Conservation (phyloP, 2,113 vertebrate species). For the Agelaius tricolor region DNA sequence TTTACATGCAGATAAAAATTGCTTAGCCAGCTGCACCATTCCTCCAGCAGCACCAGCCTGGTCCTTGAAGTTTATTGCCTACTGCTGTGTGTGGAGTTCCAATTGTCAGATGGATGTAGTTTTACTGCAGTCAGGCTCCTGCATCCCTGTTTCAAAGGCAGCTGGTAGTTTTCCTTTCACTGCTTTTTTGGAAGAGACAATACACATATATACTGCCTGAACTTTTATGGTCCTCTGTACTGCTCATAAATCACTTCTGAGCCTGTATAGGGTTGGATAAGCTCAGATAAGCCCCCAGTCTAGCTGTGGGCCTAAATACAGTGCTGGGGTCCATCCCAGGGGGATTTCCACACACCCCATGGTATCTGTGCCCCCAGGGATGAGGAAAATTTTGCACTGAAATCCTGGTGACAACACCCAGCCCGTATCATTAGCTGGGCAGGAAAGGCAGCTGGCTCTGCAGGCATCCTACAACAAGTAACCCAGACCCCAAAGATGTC, state of each 20-base stretch:
- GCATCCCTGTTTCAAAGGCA: background rate
- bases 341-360: background rate
- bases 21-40: background rate
- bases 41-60: background rate
- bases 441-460: background rate
- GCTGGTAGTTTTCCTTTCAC: background rate
- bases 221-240: background rate
- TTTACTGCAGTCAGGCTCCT: background rate
- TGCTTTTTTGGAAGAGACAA: background rate
- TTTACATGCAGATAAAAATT: background rate
- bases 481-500: too few species aligned
- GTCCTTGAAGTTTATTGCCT: conserved; percentile 13
- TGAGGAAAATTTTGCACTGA: background rate
- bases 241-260: background rate
- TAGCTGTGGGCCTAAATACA: background rate
- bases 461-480: background rate
- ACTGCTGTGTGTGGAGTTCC: background rate
- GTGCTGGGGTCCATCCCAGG: background rate
- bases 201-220: background rate
- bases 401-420: background rate
- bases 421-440: background rate
- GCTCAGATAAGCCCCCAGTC: background rate
- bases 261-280: background rate
- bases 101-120: background rate
- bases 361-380: rapidly evolving